These are phyloP conservation scores for Drosophila malerkotliana DNA, from an alignment of 1,140 invertebrate genomes.

Conservation along the genomic window DNA sequence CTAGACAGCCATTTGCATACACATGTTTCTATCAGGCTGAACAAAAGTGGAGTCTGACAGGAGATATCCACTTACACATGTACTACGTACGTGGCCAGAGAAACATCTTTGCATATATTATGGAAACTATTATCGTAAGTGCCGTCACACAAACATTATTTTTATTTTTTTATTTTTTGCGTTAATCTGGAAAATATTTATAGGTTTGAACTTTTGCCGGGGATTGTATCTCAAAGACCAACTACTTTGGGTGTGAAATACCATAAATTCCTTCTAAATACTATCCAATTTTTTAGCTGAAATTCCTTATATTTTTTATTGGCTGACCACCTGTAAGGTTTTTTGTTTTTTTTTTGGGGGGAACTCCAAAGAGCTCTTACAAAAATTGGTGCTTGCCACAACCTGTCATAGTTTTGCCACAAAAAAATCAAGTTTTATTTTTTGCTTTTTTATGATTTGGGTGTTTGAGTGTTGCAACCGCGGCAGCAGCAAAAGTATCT, in stretches of 20 bases:
- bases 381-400: conserved; percentile 34
- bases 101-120: conserved; percentile 26
- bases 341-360: conserved; percentile 10
- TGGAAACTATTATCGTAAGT: conserved; percentile 14
- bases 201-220: conserved; percentile 19
- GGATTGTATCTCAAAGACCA: neutral
- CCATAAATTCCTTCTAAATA: neutral
- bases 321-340: conserved; percentile 37
- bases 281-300: no score
- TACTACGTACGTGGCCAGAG: neutral
- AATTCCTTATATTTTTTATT: conserved; percentile 16
- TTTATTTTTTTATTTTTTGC: neutral
- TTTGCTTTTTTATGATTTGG: conserved; percentile 38
- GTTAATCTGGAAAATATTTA: conserved; percentile 33
- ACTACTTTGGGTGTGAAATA: no score
- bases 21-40: conserved; percentile 2
- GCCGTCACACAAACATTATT: conserved; percentile 7
- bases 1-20: conserved; percentile 7
- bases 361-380: conserved; percentile 14
- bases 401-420: conserved; percentile 60
- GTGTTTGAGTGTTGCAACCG: conserved; percentile 66
- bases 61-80: conserved; percentile 45
- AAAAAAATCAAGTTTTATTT: conserved; percentile 25
- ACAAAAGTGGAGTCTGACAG: conserved; percentile 13
- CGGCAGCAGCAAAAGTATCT: conserved; percentile 22